Percentiles rank a stretch among this genome's conserved stretches.
These are phyloP conservation scores for Huso huso DNA, from an alignment of 2,797 vertebrate genomes.

Conservation along the genomic window DNA sequence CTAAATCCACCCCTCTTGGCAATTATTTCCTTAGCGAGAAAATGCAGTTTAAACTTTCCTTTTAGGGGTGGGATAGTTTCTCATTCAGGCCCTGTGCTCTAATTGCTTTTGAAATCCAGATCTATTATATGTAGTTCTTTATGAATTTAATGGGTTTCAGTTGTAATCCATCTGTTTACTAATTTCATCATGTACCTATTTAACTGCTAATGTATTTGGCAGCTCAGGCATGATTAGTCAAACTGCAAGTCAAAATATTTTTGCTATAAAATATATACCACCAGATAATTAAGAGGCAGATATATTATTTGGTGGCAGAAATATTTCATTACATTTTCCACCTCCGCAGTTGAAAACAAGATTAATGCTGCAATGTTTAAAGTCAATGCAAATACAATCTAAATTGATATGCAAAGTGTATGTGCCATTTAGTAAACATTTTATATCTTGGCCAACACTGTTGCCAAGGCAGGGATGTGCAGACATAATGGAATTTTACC, in stretches of 20 bases:
- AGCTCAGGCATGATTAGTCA: slow-evolving; percentile 6
- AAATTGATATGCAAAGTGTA: no score
- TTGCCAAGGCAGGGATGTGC: no score
- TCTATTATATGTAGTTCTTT: slow-evolving; percentile 18
- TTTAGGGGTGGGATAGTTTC: not conserved
- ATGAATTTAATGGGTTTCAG: slow-evolving; percentile 46
- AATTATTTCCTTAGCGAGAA: not conserved
- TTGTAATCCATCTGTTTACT: slow-evolving; percentile 55
- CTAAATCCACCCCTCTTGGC: not conserved
- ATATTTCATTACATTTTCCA: slow-evolving; percentile 2
- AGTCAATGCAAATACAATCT: no score
- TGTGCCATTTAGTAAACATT: no score
- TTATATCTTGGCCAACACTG: no score
- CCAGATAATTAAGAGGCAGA: not conserved
- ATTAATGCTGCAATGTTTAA: no score
- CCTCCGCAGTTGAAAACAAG: no score
- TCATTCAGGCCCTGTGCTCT: not conserved
- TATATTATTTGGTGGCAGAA: not conserved
- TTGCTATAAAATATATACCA: slow-evolving; percentile 1
- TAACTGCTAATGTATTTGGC: slow-evolving; percentile 1
- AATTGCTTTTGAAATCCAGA: not conserved
- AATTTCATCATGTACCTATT: slow-evolving; percentile 25
- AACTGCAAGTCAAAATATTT: slow-evolving; percentile 4
- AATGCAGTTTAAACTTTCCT: not conserved
- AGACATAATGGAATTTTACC: no score